Conservation (phyloP, 2,113 vertebrate genomes). For the Accipiter cooperii region DNA sequence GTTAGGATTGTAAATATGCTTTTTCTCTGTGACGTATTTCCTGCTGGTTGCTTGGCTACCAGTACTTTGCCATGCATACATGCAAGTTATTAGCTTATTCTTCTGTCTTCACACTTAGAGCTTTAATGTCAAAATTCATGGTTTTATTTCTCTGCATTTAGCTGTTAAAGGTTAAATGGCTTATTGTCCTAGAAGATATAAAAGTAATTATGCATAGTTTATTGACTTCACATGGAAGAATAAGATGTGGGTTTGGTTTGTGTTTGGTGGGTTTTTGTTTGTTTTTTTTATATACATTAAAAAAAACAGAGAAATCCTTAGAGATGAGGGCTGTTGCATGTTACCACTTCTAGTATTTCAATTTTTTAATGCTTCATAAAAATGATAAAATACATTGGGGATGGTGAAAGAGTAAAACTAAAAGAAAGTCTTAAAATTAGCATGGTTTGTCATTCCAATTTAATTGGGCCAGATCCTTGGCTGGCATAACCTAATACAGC, state of each 20-base stretch:
- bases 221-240: not conserved
- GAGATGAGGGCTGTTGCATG: not conserved
- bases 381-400: not conserved
- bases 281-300: not conserved
- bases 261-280: not conserved
- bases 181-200: not conserved
- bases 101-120: conserved; percentile 29
- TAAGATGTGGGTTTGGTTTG: not conserved
- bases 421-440: not conserved
- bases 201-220: not conserved
- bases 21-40: conserved; percentile 37
- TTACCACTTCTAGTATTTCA: not conserved
- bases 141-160: not conserved
- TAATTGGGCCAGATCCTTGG: not conserved
- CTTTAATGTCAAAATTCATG: not conserved
- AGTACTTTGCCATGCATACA: not conserved
- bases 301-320: not conserved
- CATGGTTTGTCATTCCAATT: not conserved
- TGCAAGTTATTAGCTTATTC: conserved; percentile 3
- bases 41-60: conserved; percentile 66
- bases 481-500: not conserved
- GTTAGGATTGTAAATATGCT: conserved; percentile 41
- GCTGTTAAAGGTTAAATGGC: not conserved
- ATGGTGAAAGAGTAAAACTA: not conserved
- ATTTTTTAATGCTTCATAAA: not conserved